Percentiles rank a stretch among this genome's conserved stretches.
These are phyloP conservation scores for Calameuta idolon DNA, from an alignment of 2,888 invertebrate genomes.

Conservation along the genomic window DNA sequence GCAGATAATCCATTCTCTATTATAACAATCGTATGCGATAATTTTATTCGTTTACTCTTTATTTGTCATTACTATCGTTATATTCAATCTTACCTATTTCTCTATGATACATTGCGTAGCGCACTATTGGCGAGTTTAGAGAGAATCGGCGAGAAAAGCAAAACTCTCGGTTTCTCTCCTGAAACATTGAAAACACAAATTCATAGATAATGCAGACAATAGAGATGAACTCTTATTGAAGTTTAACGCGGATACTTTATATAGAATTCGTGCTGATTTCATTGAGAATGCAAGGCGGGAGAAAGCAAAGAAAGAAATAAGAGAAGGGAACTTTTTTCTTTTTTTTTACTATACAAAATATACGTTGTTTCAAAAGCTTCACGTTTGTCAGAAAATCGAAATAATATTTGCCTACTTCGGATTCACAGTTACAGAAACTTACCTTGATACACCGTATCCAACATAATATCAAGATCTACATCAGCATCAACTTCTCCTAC, in stretches of 20 bases:
- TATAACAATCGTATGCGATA: background rate
- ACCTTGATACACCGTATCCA: slow-evolving; percentile 29
- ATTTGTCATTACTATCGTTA: background rate
- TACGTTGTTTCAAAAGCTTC: background rate
- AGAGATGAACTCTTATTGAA: background rate
- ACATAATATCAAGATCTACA: slow-evolving; percentile 16
- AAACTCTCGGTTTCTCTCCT: background rate
- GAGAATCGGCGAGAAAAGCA: background rate
- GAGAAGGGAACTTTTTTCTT: background rate
- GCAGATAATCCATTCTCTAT: background rate
- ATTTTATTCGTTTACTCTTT: background rate
- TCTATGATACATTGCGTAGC: background rate
- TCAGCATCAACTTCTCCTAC: slow-evolving; percentile 18
- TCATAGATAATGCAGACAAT: background rate
- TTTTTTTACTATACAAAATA: background rate
- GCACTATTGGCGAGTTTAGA: background rate
- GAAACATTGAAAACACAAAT: background rate
- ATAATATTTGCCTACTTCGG: background rate
- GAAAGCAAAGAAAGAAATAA: background rate
- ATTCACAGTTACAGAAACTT: background rate
- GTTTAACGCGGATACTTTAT: background rate
- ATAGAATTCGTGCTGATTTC: background rate
- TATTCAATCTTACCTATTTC: background rate
- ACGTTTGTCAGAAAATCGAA: background rate
- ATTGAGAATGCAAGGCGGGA: background rate